phyloP scores from a whole-genome alignment of 2,888 invertebrate species.

The Parnassius apollo region DNA sequence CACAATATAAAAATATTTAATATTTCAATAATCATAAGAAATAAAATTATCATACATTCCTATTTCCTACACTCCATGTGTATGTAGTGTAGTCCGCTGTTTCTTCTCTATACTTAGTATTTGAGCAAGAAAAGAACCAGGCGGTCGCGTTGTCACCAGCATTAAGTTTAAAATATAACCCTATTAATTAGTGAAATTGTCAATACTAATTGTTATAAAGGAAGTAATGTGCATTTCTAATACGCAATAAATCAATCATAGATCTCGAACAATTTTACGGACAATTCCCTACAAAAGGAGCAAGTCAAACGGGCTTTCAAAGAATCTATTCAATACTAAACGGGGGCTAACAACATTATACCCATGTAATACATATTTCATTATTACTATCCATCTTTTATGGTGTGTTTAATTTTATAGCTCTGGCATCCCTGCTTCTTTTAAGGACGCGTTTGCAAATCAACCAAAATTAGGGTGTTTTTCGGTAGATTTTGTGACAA shows the following conservation, averaged over 20 bases:
- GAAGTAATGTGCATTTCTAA: slow-evolving; percentile 36
- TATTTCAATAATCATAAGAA: too few relatives aligned
- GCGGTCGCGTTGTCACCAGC: too few relatives aligned
- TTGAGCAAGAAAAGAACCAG: too few relatives aligned
- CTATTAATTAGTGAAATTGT: not conserved
- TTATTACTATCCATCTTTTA: slow-evolving; percentile 76
- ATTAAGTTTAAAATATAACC: too few relatives aligned
- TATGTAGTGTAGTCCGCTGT: too few relatives aligned
- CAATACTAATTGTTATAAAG: slow-evolving; percentile 62
- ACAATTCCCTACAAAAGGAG: slow-evolving; percentile 68
- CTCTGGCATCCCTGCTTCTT: slow-evolving; percentile 64
- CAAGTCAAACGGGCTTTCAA: slow-evolving; percentile 72
- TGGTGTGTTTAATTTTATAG: slow-evolving; percentile 75
- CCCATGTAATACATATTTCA: slow-evolving; percentile 81
- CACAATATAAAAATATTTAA: too few relatives aligned
- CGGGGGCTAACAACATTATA: slow-evolving; percentile 79
- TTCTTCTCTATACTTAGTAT: too few relatives aligned
- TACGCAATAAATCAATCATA: slow-evolving; percentile 59
- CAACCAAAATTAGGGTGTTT: too few relatives aligned
- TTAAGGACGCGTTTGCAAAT: too few relatives aligned
- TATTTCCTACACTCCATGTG: too few relatives aligned
- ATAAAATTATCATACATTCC: too few relatives aligned
- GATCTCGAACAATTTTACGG: slow-evolving; percentile 75
- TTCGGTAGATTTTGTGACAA: too few relatives aligned
- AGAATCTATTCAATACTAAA: slow-evolving; percentile 65